Conservation (phyloP, 2,888 invertebrate genomes). For the Orthonevra nobilis region DNA sequence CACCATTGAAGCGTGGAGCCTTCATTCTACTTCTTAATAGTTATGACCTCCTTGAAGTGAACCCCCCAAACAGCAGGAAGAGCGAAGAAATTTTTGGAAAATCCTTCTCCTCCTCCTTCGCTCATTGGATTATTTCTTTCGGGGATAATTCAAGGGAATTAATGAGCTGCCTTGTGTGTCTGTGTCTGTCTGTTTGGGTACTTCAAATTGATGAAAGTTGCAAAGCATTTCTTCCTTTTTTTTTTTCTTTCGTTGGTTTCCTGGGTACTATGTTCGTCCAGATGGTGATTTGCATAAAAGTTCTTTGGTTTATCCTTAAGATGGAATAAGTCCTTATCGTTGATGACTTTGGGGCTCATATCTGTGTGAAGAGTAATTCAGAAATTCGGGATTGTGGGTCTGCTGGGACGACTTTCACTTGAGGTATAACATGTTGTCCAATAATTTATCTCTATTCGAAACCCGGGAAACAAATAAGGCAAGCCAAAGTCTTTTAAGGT, state of each 20-base stretch:
- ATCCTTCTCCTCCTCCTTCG: conserved; percentile 41
- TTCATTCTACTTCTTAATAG: conserved; percentile 37
- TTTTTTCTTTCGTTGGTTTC: too few relatives aligned
- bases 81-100: conserved; percentile 48
- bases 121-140: conserved; percentile 59
- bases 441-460: too few relatives aligned
- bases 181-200: neutral
- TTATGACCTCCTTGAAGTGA: conserved; percentile 61
- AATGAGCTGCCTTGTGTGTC: conserved; percentile 50
- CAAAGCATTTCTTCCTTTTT: conserved; percentile 26
- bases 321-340: too few relatives aligned
- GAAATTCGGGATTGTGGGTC: too few relatives aligned
- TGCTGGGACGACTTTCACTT: too few relatives aligned
- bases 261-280: conserved; percentile 61
- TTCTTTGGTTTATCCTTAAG: conserved; percentile 49
- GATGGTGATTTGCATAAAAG: conserved; percentile 70
- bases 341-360: too few relatives aligned
- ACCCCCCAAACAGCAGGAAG: too few relatives aligned
- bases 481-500: too few relatives aligned
- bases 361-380: too few relatives aligned
- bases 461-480: too few relatives aligned
- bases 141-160: conserved; percentile 67
- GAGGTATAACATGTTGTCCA: too few relatives aligned
- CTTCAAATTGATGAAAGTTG: conserved; percentile 55
- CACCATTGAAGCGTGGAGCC: conserved; percentile 44